These are phyloP conservation scores for Leptinotarsa peninsularis DNA, from an alignment of 2,888 invertebrate genomes.

Conservation along the genomic window DNA sequence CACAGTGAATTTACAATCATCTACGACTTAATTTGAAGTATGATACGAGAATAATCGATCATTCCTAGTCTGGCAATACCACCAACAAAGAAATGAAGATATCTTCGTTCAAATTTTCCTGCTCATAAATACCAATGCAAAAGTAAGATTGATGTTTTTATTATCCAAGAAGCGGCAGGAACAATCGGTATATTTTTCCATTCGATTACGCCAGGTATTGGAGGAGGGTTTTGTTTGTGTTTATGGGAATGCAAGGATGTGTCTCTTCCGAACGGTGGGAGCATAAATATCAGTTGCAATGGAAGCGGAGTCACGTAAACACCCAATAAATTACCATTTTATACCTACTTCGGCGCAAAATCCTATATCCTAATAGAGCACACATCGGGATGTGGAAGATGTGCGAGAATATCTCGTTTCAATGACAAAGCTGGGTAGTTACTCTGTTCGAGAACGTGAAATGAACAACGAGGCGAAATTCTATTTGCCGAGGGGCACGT, in stretches of 20 bases:
- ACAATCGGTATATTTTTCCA: slow-evolving; percentile 44
- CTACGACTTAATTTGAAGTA: background rate
- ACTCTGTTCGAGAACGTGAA: background rate
- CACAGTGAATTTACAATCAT: background rate
- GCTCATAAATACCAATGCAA: slow-evolving; percentile 25
- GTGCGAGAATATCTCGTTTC: background rate
- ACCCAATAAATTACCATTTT: slow-evolving; percentile 46
- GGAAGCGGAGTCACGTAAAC: slow-evolving; percentile 45
- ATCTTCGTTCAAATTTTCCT: slow-evolving; percentile 25
- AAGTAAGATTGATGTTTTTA: slow-evolving; percentile 39
- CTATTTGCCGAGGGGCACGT: background rate
- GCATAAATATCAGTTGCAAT: slow-evolving; percentile 42
- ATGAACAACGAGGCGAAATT: background rate
- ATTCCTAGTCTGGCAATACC: background rate
- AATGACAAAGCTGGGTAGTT: background rate
- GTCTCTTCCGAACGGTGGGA: slow-evolving; percentile 37
- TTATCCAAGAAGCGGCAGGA: slow-evolving; percentile 34
- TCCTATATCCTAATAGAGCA: slow-evolving; percentile 12
- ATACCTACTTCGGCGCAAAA: slow-evolving; percentile 25
- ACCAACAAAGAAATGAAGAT: background rate
- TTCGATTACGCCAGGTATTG: slow-evolving; percentile 48
- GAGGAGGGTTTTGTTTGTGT: slow-evolving; percentile 46
- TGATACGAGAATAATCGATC: background rate
- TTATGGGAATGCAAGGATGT: slow-evolving; percentile 44
- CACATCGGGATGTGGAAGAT: background rate